Evolutionary conservation across 2,888 invertebrate genomes (phyloP), one percentile per base, ranked within the genome.

Genomic region (Matsumyia berberina): DNA sequence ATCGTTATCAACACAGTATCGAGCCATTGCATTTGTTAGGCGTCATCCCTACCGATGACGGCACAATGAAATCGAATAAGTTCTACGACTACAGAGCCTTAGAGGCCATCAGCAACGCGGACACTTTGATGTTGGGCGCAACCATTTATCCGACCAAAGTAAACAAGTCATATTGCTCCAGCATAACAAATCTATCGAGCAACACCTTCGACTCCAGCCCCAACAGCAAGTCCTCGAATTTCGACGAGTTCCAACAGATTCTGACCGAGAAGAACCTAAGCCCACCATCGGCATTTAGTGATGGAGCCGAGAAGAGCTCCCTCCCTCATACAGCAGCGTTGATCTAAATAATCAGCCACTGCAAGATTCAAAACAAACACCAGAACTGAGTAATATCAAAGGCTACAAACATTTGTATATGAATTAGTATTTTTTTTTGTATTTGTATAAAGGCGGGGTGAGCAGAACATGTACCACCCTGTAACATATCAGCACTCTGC

Each of bases 231-330:
- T 58, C 44, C 7, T 46, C 73, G n/a, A 78, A 77, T 46, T 80
- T 87, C 55, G 89, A 89, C 49, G 89, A 88, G 58, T 88, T 88
- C 51, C 89, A 90, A 55, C 88, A 89, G 53, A 88, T 89, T 60
- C 87, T 89, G 29, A 88, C 79, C 66, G 89, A 89, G 35, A 90
- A 90, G 64, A 90, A 90, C 83, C 86, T 91, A 5, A 91, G 91
- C 86, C 90, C 90, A 72, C 91, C 93, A 72, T 92, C 92, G 80
- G 93, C 93, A 62, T 93, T 93, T 86, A 92, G 92, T 79, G 93
- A 93, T 86, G 91, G 90, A 85, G 79, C 81, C n/a, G 72, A 76
- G 39, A 69, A 81, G 35, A 57, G 29, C 7, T 15, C 35, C n/a
- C 4, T 29, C 31, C n/a, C 64, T 17, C 15, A n/a, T n/a, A n/a